Base-by-base conservation (phyloP, 2,797 vertebrate genomes). In the Ataeniobius toweri region DNA sequence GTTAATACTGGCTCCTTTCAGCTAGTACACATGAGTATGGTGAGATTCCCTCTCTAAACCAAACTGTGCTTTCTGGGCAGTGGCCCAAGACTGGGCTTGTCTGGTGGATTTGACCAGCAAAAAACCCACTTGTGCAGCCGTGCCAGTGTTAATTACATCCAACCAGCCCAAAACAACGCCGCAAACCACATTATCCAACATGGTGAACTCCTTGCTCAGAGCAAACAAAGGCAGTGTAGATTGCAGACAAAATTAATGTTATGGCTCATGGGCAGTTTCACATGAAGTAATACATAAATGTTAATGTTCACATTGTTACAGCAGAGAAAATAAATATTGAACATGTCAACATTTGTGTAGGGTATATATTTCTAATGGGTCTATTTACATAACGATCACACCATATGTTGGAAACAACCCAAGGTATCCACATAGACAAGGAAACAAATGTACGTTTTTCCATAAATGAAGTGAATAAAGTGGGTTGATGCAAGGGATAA, bases 1-100 rank as follows among this genome's bases (percentile, higher is more conserved):
- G 93, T 94, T 94, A 93, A 94, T 94, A 94, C 86, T 90, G 89
- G 80, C 86, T 90, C 86, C 92, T 93, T 94, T 95, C 91, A 92
- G 92, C 69, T 89, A 44, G 84, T 76, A 87, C 74, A 84, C 77
- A 77, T 53, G 71, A 77, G 94, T 93, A 95, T 94, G 92, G 88
- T 92, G 95, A 95, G 88, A 93, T 90, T 89, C 81, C 77, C 80
- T 89, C 63, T 41, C 36, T 41, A 41, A 67, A 13, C 85, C 91
- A 93, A 94, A 94, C 92, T 94, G 92, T 94, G 93, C 88, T 94
- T 94, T 95, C 94, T 94, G 94, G 94, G 95, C 95, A 93, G 63
- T n/a, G 80, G 83, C 90, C 94, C 94, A 95, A 92, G 80, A 83
- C 76, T 7, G 39, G 85, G 81, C 85, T 84, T 84, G 89, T 85